Evolutionary conservation across 92 coral and sea anemone genomes (phyloP).

Genomic region (Paragorgia papillata): DNA sequence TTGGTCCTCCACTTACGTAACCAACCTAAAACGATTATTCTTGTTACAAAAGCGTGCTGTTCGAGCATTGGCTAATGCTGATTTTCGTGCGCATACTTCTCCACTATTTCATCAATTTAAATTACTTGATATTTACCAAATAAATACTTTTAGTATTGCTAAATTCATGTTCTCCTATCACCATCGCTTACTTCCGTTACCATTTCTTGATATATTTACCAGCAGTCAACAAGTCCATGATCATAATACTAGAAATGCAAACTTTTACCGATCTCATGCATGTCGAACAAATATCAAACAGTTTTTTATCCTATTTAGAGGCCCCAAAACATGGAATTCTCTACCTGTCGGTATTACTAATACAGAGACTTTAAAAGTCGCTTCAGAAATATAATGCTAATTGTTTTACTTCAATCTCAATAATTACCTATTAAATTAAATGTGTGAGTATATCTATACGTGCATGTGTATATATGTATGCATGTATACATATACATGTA

Average conservation of each 20-base stretch:
- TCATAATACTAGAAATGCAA: slow-evolving; percentile 30
- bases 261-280: slow-evolving; percentile 21
- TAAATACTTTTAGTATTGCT: slow-evolving; percentile 46
- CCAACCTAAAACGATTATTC: slow-evolving; percentile 42
- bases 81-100: slow-evolving; percentile 46
- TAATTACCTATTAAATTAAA: no score
- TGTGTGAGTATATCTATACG: no score
- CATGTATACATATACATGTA: no score
- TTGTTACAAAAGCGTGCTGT: slow-evolving; percentile 50
- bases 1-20: slow-evolving; percentile 45
- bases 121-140: slow-evolving; percentile 46
- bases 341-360: not conserved
- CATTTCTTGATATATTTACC: slow-evolving; percentile 4
- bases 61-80: slow-evolving; percentile 45
- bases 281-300: not conserved
- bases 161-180: slow-evolving; percentile 37
- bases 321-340: slow-evolving; percentile 19
- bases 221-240: slow-evolving; percentile 30
- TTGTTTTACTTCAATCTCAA: no score
- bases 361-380: no score
- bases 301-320: slow-evolving; percentile 6
- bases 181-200: slow-evolving; percentile 13
- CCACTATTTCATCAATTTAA: slow-evolving; percentile 38
- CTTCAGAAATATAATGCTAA: no score
- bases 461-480: no score